Evolutionary conservation across 2,797 vertebrate species (phyloP).

Genomic region (Loris lydekkerianus): DNA sequence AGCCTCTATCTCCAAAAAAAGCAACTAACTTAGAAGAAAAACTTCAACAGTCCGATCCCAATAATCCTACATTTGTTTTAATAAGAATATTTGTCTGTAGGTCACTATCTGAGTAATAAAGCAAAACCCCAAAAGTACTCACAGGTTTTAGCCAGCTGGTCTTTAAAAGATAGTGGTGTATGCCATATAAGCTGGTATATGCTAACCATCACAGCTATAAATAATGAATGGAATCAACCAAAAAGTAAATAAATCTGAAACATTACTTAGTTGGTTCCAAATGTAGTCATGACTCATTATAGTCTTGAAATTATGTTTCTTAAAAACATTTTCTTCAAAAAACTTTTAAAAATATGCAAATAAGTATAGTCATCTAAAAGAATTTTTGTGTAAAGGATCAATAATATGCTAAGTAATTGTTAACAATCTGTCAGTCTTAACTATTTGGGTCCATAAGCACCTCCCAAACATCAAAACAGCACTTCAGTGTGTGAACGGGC

Average conservation of each 20-base stretch:
- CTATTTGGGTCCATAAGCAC: neutral
- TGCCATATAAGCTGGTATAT: neutral
- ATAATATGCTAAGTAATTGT: slow-evolving; percentile 30
- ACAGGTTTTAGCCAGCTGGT: slow-evolving; percentile 13
- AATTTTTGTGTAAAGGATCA: slow-evolving; percentile 29
- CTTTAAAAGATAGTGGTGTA: neutral
- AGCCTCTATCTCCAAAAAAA: neutral
- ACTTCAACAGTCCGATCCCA: neutral
- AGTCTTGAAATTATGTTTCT: slow-evolving; percentile 36
- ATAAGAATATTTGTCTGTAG: neutral
- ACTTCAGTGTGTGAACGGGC: neutral
- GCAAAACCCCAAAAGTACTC: slow-evolving; percentile 17
- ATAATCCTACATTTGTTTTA: slow-evolving; percentile 22
- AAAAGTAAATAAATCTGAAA: slow-evolving; percentile 60
- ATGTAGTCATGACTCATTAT: neutral
- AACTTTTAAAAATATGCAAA: neutral
- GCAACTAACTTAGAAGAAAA: slow-evolving; percentile 14
- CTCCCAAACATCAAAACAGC: slow-evolving; percentile 8
- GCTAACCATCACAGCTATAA: neutral
- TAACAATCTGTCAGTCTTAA: slow-evolving; percentile 26
- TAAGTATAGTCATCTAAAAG: slow-evolving; percentile 26
- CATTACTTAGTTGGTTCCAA: neutral
- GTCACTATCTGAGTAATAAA: slow-evolving; percentile 33
- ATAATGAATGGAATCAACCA: slow-evolving; percentile 48
- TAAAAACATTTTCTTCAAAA: slow-evolving; percentile 26